phyloP scores from a whole-genome alignment of 2,113 vertebrate species.

The Platanista minor region DNA sequence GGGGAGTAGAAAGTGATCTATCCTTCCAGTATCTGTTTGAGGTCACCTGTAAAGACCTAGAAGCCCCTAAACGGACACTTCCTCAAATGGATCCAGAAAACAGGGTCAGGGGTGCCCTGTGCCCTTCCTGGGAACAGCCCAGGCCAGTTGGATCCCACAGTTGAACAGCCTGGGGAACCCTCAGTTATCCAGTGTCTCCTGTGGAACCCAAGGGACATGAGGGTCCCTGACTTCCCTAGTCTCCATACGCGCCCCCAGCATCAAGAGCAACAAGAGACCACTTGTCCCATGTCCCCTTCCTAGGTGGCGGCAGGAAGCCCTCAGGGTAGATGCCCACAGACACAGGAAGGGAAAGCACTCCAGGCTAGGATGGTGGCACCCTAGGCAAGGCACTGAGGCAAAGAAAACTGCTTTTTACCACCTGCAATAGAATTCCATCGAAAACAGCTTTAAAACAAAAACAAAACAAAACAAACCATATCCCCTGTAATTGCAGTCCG shows the following conservation, averaged over 20 bases:
- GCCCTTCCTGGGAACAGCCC: neutral
- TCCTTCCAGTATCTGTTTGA: neutral
- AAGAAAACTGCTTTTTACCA: slow-evolving; percentile 3
- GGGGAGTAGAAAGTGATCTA: neutral
- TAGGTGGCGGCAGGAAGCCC: neutral
- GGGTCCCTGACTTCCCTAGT: neutral
- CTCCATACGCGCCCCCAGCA: neutral
- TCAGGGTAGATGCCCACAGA: neutral
- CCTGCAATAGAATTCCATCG: neutral
- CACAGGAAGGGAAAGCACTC: neutral
- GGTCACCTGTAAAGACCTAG: neutral
- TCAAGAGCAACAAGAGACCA: neutral
- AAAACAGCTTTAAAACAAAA: neutral
- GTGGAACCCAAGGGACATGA: neutral
- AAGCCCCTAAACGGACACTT: neutral
- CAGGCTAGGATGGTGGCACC: neutral
- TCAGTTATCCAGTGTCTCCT: neutral
- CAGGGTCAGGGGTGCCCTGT: neutral
- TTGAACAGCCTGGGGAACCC: neutral
- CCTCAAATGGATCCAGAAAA: neutral
- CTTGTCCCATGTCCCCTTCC: neutral
- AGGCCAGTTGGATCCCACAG: neutral
- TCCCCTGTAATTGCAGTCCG: neutral
- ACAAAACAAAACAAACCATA: neutral
- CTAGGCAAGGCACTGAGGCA: neutral